Conservation (phyloP, 92 coral and sea anemone species). For the Bergia sp. region DNA sequence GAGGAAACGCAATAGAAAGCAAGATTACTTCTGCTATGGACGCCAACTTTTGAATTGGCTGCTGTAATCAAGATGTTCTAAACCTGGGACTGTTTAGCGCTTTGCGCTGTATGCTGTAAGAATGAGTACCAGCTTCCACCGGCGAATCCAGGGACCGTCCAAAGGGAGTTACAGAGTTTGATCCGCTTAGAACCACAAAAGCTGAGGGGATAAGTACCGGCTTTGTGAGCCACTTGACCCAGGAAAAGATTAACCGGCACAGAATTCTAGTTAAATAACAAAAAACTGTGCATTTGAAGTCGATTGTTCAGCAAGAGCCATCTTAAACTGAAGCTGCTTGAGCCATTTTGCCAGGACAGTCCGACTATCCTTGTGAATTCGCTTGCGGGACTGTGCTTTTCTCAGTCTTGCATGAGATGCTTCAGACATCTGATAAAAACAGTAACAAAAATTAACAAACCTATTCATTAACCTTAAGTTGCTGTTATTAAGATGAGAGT, state of each 20-base stretch:
- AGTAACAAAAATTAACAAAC: background rate
- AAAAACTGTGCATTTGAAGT: conserved; percentile 70
- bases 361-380: conserved; percentile 82
- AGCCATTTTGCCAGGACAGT: conserved; percentile 92
- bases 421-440: conserved; percentile 67
- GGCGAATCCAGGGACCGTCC: background rate
- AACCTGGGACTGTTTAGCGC: no score
- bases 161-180: background rate
- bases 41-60: no score
- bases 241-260: background rate
- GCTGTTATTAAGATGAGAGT: no score
- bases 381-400: conserved; percentile 84
- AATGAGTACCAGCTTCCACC: no score
- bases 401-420: conserved; percentile 80
- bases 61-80: no score
- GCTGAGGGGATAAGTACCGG: background rate
- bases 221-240: background rate
- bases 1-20: no score
- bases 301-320: conserved; percentile 94
- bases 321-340: conserved; percentile 92
- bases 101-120: no score
- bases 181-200: background rate
- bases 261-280: background rate
- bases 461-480: no score
- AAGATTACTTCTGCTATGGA: no score